Conservation (phyloP, 2,113 vertebrate genomes). For the Harpagus bidentatus region DNA sequence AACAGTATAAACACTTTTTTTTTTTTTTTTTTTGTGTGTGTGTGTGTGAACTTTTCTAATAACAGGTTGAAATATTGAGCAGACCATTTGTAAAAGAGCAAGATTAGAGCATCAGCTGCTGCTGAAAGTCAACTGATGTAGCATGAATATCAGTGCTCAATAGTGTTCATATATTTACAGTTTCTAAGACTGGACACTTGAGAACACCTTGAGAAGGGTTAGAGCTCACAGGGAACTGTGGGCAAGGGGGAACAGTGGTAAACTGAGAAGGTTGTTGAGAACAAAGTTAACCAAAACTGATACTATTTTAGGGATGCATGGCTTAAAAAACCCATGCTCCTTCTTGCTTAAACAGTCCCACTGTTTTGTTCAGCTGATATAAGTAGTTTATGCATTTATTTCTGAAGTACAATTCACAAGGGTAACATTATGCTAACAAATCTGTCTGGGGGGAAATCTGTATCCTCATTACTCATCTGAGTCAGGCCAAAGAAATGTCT, state of each 20-base stretch:
- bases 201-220: neutral
- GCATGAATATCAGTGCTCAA: neutral
- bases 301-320: neutral
- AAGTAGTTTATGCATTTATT: neutral
- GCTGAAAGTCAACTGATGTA: neutral
- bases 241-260: neutral
- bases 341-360: neutral
- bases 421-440: neutral
- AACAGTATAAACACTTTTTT: neutral
- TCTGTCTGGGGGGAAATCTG: neutral
- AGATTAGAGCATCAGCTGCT: neutral
- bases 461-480: neutral
- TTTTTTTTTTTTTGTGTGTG: neutral
- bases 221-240: neutral
- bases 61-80: neutral
- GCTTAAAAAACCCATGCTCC: neutral
- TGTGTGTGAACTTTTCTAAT: neutral
- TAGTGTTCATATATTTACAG: neutral
- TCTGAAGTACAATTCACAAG: neutral
- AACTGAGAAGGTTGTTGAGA: neutral
- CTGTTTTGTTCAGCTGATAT: neutral
- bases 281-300: neutral
- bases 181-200: neutral
- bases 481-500: neutral
- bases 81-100: neutral